Evolutionary conservation across 2,888 invertebrate genomes (phyloP).

Genomic region (Asteroscopus sphinx): DNA sequence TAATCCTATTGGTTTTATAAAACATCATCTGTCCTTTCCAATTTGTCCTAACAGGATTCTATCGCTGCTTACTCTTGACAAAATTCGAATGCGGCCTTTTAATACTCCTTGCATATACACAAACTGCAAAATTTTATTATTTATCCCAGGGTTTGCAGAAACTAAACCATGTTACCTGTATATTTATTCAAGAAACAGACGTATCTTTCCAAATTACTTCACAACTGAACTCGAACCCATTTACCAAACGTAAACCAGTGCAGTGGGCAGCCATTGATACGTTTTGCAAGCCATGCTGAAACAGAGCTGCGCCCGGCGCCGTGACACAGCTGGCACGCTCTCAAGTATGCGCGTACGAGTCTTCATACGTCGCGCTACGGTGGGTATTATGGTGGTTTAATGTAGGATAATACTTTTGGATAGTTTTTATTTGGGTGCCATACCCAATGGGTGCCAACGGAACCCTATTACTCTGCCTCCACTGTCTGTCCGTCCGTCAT

Average conservation of each 20-base stretch:
- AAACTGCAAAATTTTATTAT: too few species aligned
- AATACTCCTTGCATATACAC: too few species aligned
- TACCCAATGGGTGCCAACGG: too few species aligned
- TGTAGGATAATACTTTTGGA: conserved; percentile 6
- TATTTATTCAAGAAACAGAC: conserved; percentile 18
- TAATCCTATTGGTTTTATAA: too few species aligned
- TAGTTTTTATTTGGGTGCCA: too few species aligned
- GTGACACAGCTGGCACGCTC: conserved; percentile 67
- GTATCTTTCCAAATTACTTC: conserved; percentile 2
- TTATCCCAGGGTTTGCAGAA: too few species aligned
- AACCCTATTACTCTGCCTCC: too few species aligned
- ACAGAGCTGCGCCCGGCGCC: conserved; percentile 57
- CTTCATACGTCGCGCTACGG: conserved; percentile 22
- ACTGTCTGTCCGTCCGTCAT: too few species aligned
- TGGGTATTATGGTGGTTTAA: conserved; percentile 6
- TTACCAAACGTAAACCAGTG: conserved; percentile 34
- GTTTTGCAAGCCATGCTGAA: conserved; percentile 61
- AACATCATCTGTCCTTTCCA: too few species aligned
- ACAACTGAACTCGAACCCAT: conserved; percentile 20
- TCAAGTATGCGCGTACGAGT: conserved; percentile 64
- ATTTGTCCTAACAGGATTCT: too few species aligned
- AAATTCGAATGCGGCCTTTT: too few species aligned
- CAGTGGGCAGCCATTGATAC: conserved; percentile 58
- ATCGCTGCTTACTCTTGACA: too few species aligned
- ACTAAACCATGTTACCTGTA: background rate